Conservation (phyloP, 2,888 invertebrate genomes). For the Caenorhabditis plicata region DNA sequence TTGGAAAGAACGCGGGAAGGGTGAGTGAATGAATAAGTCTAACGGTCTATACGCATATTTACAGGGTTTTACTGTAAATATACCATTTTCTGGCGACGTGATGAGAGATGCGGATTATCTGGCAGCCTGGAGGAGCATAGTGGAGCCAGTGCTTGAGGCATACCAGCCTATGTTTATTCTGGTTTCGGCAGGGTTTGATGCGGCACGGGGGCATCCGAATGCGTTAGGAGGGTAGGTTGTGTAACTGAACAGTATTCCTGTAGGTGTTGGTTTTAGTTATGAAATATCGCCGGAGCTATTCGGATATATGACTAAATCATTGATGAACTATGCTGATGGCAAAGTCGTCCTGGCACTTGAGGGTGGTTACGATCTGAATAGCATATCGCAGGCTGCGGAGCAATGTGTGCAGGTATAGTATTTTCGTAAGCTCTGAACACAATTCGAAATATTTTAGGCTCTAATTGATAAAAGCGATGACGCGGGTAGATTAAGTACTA, state of each 20-base stretch:
- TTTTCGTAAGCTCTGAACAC: not conserved
- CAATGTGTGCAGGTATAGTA: slow-evolving; percentile 84
- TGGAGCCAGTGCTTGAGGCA: slow-evolving; percentile 88
- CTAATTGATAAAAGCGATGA: slow-evolving; percentile 54
- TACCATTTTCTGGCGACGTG: slow-evolving; percentile 89
- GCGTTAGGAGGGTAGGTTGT: slow-evolving; percentile 78
- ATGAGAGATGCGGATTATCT: slow-evolving; percentile 91
- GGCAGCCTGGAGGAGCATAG: slow-evolving; percentile 83
- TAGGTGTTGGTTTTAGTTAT: slow-evolving; percentile 73
- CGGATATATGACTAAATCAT: slow-evolving; percentile 90
- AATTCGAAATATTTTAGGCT: slow-evolving; percentile 76
- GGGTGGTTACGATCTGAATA: slow-evolving; percentile 84
- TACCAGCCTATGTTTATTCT: slow-evolving; percentile 71
- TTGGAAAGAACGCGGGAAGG: slow-evolving; percentile 65
- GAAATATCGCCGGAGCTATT: slow-evolving; percentile 80
- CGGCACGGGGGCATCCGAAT: slow-evolving; percentile 88
- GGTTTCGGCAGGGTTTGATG: slow-evolving; percentile 97
- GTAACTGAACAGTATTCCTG: slow-evolving; percentile 2
- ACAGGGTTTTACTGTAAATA: slow-evolving; percentile 87
- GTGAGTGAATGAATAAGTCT: slow-evolving; percentile 6
- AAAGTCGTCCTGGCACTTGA: slow-evolving; percentile 63
- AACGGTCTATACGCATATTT: too few relatives aligned
- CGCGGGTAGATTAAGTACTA: slow-evolving; percentile 43
- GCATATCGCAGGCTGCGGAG: slow-evolving; percentile 94
- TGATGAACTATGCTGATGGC: slow-evolving; percentile 78